Base-by-base conservation (phyloP, 92 coral and sea anemone species). In the Actinostola sp. region DNA sequence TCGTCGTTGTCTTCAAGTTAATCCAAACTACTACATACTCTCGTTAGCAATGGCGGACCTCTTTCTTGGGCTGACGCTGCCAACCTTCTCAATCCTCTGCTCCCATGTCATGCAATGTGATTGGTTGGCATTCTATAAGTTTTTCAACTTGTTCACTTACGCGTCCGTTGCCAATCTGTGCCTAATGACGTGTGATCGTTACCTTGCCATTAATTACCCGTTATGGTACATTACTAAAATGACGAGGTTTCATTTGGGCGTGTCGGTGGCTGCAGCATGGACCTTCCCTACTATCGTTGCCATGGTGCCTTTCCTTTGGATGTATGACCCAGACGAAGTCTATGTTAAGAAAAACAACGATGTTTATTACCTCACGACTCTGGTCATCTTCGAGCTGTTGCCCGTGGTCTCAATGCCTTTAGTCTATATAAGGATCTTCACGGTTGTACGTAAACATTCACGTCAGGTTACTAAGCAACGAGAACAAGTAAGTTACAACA, bases 271-370 rank as follows among this genome's bases (percentile, higher is more conserved):
- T 2, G 9, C 44, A 2, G 77, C 81, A 8, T 84, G 89, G 89
- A 25, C 38, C 11, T 32, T 78, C 0, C 80, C 89, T 9, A 72
- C 68, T n/a, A n/a, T 82, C 19, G 16, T 57, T 17, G 60, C 86
- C 13, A 75, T 79, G 83, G 42, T 84, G 42, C 83, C 77, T 4
- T 84, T 78, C 36, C 60, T 31, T 26, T 60, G 77, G 62, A 69
- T 71, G 44, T 66, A 70, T 51, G 54, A 58, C 51, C 23, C 58
- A 32, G 61, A 66, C 34, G 23, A 38, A 2, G 67, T 1, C 6
- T 2, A 15, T 8, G 39, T 57, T 2, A 59, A 64, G 60, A 60
- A 63, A 19, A 60, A 41, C 23, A 42, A 67, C 63, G 66, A 73
- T 35, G 60, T 65, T 24, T 58, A 78, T 62, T 70, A 65, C 30